Evolutionary conservation across 2,113 vertebrate genomes (phyloP).

Genomic region (Elephantulus edwardii): DNA sequence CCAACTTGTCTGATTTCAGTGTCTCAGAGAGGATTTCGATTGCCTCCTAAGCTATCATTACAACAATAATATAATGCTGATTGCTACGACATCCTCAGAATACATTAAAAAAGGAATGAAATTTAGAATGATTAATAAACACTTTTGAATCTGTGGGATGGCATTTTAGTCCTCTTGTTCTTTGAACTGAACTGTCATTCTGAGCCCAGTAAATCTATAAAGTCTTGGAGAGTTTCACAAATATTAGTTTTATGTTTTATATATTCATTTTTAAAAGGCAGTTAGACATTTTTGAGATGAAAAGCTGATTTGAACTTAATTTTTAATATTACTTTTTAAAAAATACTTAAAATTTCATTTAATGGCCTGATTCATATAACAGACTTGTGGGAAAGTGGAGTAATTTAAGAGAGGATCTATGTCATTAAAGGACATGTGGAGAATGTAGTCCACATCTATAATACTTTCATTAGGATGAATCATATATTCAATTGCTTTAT

Average conservation of each 20-base stretch:
- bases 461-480: background rate
- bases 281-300: background rate
- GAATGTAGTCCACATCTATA: background rate
- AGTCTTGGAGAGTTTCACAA: slow-evolving; percentile 43
- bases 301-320: slow-evolving; percentile 18
- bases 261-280: background rate
- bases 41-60: slow-evolving; percentile 50
- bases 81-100: slow-evolving; percentile 59
- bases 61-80: slow-evolving; percentile 57
- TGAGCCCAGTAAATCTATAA: slow-evolving; percentile 29
- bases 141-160: slow-evolving; percentile 21
- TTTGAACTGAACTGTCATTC: slow-evolving; percentile 42
- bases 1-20: slow-evolving; percentile 54
- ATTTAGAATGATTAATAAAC: slow-evolving; percentile 63
- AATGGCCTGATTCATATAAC: slow-evolving; percentile 34
- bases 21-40: slow-evolving; percentile 46
- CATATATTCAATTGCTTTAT: background rate
- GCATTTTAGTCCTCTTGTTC: slow-evolving; percentile 63
- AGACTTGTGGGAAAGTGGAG: slow-evolving; percentile 15
- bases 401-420: slow-evolving; percentile 15
- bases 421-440: slow-evolving; percentile 4
- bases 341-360: slow-evolving; percentile 26
- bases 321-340: slow-evolving; percentile 22
- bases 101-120: slow-evolving; percentile 64
- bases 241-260: background rate